Conservation (phyloP, 2,888 invertebrate species). For the Xestobium rufovillosum region DNA sequence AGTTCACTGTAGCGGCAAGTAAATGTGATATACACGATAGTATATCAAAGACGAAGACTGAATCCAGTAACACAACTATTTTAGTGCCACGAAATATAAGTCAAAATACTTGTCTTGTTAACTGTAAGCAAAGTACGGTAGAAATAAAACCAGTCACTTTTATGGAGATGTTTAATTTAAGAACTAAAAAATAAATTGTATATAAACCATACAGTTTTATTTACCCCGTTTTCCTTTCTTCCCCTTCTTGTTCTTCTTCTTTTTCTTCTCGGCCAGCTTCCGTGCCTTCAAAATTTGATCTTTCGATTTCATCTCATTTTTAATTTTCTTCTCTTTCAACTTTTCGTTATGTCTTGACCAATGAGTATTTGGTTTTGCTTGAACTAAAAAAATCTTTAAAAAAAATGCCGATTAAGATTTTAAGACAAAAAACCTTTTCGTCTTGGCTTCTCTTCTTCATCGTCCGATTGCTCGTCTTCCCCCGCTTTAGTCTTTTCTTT, state of each 20-base stretch:
- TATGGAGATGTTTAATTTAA: constrained; percentile 29
- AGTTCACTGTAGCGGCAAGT: constrained; percentile 25
- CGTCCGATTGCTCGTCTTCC: constrained; percentile 42
- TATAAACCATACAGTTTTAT: constrained; percentile 20
- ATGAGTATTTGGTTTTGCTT: constrained; percentile 54
- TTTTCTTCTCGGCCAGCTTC: constrained; percentile 55
- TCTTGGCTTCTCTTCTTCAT: constrained; percentile 40
- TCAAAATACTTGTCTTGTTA: constrained; percentile 18
- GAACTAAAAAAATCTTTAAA: constrained; percentile 23
- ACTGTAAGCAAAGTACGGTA: constrained; percentile 27
- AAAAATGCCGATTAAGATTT: constrained; percentile 14
- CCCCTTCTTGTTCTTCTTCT: constrained; percentile 48
- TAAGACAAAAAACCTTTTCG: constrained; percentile 15
- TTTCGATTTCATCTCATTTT: constrained; percentile 59
- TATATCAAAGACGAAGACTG: neutral
- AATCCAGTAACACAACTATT: constrained; percentile 10
- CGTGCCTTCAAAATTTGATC: constrained; percentile 74
- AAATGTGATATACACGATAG: constrained; percentile 6
- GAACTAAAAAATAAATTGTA: constrained; percentile 12
- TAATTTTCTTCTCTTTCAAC: constrained; percentile 50
- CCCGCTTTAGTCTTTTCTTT: constrained; percentile 61
- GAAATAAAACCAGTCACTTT: constrained; percentile 28
- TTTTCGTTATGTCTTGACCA: constrained; percentile 77
- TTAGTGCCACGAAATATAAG: too few relatives aligned
- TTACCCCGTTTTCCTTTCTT: constrained; percentile 39